These are phyloP conservation scores for Chionoecetes opilio DNA, from an alignment of 1,140 invertebrate species.

Conservation along the genomic window DNA sequence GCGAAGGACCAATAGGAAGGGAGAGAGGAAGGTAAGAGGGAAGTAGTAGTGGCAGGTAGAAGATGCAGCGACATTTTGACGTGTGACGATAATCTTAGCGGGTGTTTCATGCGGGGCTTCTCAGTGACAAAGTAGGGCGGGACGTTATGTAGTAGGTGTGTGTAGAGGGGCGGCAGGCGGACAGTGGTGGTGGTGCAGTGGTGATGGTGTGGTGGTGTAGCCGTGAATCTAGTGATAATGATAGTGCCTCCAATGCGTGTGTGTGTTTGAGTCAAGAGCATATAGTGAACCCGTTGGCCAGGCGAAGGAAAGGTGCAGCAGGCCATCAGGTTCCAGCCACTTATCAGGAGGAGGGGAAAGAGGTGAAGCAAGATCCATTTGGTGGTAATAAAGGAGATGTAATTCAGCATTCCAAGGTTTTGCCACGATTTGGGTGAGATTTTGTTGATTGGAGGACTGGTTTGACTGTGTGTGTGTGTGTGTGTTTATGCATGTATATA, in stretches of 20 bases:
- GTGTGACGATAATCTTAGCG: neutral
- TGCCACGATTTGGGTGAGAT: neutral
- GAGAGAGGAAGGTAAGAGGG: neutral
- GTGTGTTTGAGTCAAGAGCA: neutral
- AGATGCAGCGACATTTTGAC: neutral
- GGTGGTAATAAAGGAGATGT: neutral
- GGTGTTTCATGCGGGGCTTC: neutral
- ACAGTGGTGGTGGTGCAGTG: neutral
- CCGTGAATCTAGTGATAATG: neutral
- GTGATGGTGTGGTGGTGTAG: neutral
- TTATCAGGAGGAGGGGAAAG: neutral
- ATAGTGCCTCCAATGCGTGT: neutral
- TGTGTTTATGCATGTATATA: neutral
- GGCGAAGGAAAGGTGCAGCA: neutral
- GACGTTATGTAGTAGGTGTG: too few species aligned
- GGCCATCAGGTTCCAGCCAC: neutral
- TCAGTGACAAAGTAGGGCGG: neutral
- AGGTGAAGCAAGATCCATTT: neutral
- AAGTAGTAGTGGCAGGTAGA: neutral
- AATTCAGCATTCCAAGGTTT: neutral
- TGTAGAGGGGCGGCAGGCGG: neutral
- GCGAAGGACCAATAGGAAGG: neutral
- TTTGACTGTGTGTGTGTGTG: conserved; percentile 27
- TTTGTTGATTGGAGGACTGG: neutral
- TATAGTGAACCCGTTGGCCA: neutral